phyloP scores from a whole-genome alignment of 2,888 invertebrate species.

The Notodromas monacha region DNA sequence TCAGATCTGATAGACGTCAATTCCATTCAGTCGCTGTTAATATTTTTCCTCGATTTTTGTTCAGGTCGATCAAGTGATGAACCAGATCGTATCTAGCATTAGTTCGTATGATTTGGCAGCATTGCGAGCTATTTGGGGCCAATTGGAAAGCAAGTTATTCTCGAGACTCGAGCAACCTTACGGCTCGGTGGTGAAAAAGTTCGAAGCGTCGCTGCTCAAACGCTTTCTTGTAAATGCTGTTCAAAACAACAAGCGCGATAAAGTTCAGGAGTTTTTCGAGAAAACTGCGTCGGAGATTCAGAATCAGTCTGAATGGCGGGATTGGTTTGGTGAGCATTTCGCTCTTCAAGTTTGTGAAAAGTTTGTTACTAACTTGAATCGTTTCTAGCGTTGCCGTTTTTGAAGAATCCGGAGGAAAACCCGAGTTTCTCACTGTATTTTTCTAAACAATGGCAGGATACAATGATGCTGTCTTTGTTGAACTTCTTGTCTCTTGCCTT shows the following conservation, averaged over 20 bases:
- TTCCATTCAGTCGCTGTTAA: too few relatives aligned
- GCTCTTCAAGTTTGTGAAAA: neutral
- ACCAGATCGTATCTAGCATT: conserved; percentile 40
- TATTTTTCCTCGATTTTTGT: too few relatives aligned
- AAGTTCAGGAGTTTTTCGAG: conserved; percentile 55
- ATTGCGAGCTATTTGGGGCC: conserved; percentile 55
- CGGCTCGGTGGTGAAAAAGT: conserved; percentile 32
- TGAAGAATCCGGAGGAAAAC: conserved; percentile 66
- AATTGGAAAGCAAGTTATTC: conserved; percentile 56
- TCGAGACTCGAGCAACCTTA: conserved; percentile 37
- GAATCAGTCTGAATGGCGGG: conserved; percentile 67
- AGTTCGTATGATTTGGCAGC: conserved; percentile 41
- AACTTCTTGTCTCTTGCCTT: conserved; percentile 70
- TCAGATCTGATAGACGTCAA: too few relatives aligned
- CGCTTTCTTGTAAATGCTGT: conserved; percentile 59
- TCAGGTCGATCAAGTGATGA: conserved; percentile 17
- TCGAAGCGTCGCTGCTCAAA: conserved; percentile 55
- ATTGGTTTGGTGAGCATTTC: conserved; percentile 62
- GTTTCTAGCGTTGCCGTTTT: conserved; percentile 50
- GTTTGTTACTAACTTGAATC: conserved; percentile 7
- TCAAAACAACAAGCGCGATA: conserved; percentile 44
- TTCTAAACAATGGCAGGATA: conserved; percentile 80
- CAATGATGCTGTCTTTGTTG: conserved; percentile 53
- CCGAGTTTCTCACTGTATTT: conserved; percentile 57
- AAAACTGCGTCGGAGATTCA: conserved; percentile 59